A percentile compares a stretch with the other conserved stretches of the same genome.
Conservation (phyloP, 1,140 invertebrate species). For the Leucophenga varia region DNA sequence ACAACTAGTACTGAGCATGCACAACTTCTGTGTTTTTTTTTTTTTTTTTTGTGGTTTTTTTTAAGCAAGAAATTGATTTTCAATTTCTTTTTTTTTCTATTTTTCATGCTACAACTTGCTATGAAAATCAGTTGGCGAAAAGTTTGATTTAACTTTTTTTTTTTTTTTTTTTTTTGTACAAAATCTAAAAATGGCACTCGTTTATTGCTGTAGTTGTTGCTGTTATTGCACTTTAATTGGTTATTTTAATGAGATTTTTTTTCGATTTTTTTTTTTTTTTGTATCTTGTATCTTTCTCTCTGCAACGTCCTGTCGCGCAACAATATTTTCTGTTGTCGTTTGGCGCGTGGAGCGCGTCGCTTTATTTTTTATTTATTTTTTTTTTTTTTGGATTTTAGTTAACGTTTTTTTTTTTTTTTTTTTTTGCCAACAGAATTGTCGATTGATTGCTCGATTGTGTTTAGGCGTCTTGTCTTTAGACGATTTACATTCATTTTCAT, state of each 20-base stretch:
- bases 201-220: conserved; percentile 23
- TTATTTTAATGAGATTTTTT: conserved; percentile 51
- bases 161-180: conserved; percentile 23
- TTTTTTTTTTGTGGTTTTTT: too few relatives aligned
- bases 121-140: conserved; percentile 19
- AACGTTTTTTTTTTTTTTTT: too few relatives aligned
- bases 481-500: conserved; percentile 33
- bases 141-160: conserved; percentile 7
- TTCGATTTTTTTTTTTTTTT: conserved; percentile 18
- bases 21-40: too few relatives aligned
- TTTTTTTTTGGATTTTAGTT: too few relatives aligned
- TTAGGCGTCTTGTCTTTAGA: conserved; percentile 37
- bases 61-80: too few relatives aligned
- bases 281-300: too few relatives aligned
- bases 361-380: too few relatives aligned
- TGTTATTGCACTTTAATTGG: conserved; percentile 47
- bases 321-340: too few relatives aligned
- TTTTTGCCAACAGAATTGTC: too few relatives aligned
- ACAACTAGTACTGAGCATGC: conserved; percentile 2
- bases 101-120: too few relatives aligned
- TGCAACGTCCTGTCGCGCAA: neutral
- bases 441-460: conserved; percentile 36
- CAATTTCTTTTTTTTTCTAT: too few relatives aligned
- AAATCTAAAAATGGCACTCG: conserved; percentile 24
- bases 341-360: too few relatives aligned